Base-by-base conservation (phyloP, 2,888 invertebrate species). In the Drosophila cognata region DNA sequence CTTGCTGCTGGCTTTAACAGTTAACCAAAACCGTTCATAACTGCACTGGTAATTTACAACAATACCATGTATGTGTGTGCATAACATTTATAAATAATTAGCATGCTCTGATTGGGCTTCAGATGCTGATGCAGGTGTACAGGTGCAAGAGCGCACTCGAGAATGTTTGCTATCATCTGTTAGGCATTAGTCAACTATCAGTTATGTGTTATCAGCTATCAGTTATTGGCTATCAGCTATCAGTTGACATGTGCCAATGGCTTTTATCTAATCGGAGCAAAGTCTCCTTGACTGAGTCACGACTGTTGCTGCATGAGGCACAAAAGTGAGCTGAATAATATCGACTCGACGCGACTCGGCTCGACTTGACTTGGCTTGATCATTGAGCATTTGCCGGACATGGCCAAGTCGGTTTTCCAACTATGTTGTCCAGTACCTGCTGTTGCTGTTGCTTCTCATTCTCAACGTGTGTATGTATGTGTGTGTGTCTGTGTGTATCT, bases 181-280 rank as follows among this genome's bases (percentile, higher is more conserved):
- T 55, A 21, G 18, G n/a, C 25, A 55, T 52, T 53, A 35, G 21
- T 16, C 16, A 2, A 6, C 11, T 51, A 51, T 51, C 29, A n/a
- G 29, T 29, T 28, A 5, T 16, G 16, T 18, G 28, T 5, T 50
- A 66, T 70, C 38, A 5, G 63, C 8, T 21, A 53, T 52, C 43
- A 38, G 41, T 48, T 48, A 61, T 65, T 53, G 21, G 31, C 18
- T 46, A 59, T 64, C 52, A 25, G 50, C 58, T 59, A 70, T 74
- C 70, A 65, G 74, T 52, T 65, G 74, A 58, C 71, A 71, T 71
- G 64, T 50, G 71, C 53, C 64, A 70, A 58, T 74, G 57, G 48
- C 41, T 50, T 57, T 56, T 74, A 74, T 74, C 74, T 74, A 60
- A 74, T 74, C 74, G 36, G 21, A 51, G 28, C 29, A 25, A 25